Evolutionary conservation across 2,113 vertebrate genomes (phyloP).

Genomic region (Arothron firmamentum): DNA sequence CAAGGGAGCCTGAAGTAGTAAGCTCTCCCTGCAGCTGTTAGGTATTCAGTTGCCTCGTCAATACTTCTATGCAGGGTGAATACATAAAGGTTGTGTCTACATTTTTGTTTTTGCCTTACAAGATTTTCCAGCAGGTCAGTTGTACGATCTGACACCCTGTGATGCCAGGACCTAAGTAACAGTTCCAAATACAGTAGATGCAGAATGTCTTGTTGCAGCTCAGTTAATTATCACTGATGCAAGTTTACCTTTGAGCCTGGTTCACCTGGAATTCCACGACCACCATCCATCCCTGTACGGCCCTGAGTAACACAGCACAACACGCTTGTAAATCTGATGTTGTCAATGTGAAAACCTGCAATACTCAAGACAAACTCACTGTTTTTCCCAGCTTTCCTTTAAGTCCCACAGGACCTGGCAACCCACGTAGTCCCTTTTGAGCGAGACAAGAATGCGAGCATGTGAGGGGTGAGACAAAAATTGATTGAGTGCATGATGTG

Average conservation of each 20-base stretch:
- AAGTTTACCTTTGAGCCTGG: constrained; percentile 82
- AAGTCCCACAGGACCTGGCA: constrained; percentile 75
- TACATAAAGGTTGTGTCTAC: background rate
- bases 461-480: constrained; percentile 15
- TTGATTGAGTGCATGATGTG: constrained; percentile 7
- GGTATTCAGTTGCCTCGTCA: constrained; percentile 53
- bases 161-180: background rate
- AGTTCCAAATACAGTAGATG: background rate
- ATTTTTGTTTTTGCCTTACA: too few species aligned
- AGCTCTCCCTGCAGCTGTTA: constrained; percentile 64
- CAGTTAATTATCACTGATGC: background rate
- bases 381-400: constrained; percentile 81
- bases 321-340: constrained; percentile 8
- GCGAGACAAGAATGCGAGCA: constrained; percentile 16
- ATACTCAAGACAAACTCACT: constrained; percentile 70
- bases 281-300: constrained; percentile 80
- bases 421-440: constrained; percentile 80
- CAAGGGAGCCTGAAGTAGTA: constrained; percentile 54
- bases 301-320: constrained; percentile 67
- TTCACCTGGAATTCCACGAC: constrained; percentile 86
- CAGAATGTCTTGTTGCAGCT: background rate
- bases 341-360: constrained; percentile 7
- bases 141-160: background rate
- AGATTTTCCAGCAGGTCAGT: too few species aligned
- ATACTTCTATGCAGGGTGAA: constrained; percentile 14